phyloP scores from a whole-genome alignment of 2,888 invertebrate species.

The Euphydryas editha region DNA sequence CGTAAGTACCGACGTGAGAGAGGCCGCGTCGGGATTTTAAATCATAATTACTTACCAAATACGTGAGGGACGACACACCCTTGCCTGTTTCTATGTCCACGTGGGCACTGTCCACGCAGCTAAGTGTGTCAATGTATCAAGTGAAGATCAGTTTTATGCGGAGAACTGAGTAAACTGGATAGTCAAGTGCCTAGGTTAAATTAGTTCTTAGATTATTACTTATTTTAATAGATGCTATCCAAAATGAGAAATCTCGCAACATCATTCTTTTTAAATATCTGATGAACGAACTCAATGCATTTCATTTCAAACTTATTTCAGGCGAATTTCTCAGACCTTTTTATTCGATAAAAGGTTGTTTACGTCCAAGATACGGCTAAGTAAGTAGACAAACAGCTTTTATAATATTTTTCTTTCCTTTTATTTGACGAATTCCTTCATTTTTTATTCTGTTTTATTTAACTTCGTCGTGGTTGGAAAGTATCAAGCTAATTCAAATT shows the following conservation, averaged over 20 bases:
- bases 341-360: conserved; percentile 45
- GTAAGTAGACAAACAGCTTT: conserved; percentile 54
- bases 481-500: background rate
- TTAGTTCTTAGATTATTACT: too few species aligned
- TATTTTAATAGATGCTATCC: background rate
- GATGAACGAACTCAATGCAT: conserved; percentile 20
- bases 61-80: too few species aligned
- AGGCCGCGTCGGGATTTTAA: too few species aligned
- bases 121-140: too few species aligned
- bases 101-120: too few species aligned
- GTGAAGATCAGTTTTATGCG: too few species aligned
- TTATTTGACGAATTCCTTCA: conserved; percentile 13
- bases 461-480: conserved; percentile 5
- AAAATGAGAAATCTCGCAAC: background rate
- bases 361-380: conserved; percentile 41
- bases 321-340: conserved; percentile 46
- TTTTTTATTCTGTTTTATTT: conserved; percentile 34
- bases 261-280: conserved; percentile 15
- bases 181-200: too few species aligned
- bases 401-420: conserved; percentile 51
- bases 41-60: too few species aligned
- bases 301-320: conserved; percentile 23
- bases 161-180: too few species aligned
- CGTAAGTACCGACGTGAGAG: background rate
- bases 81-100: too few species aligned